These are phyloP conservation scores for Petroica traversi DNA, from an alignment of 2,113 vertebrate species.

Conservation along the genomic window DNA sequence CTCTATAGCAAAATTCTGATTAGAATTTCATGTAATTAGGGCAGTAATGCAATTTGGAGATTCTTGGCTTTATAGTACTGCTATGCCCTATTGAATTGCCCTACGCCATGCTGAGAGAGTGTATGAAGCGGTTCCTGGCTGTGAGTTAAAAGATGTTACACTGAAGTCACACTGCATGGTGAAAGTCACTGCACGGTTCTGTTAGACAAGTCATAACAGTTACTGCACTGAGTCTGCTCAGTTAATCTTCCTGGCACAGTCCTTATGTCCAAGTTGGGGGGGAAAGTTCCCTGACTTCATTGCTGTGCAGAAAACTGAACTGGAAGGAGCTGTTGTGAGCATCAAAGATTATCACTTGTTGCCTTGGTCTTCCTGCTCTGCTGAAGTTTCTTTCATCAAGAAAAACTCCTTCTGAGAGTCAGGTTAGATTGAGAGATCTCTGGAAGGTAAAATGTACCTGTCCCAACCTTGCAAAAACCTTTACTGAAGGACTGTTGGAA, in stretches of 20 bases:
- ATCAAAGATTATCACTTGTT: neutral
- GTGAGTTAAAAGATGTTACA: neutral
- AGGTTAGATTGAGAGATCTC: neutral
- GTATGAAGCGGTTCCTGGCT: neutral
- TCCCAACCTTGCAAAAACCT: neutral
- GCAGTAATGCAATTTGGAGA: neutral
- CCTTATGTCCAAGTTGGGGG: neutral
- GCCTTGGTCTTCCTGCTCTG: neutral
- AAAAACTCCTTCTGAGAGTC: neutral
- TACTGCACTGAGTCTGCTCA: neutral
- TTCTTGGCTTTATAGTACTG: neutral
- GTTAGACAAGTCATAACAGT: neutral
- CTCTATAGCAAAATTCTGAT: neutral
- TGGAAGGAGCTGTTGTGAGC: neutral
- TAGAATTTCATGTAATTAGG: neutral
- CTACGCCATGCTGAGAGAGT: neutral
- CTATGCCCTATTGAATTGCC: neutral
- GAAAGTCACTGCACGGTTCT: neutral
- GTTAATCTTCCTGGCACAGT: neutral
- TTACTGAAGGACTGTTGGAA: neutral
- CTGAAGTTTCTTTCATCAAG: neutral
- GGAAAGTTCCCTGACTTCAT: neutral
- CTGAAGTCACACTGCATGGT: neutral
- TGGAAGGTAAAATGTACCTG: neutral
- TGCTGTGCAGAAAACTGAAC: neutral